Evolutionary conservation across 2,888 invertebrate genomes (phyloP), one percentile per base, ranked within the genome.

Genomic region (Cantharis rufa): DNA sequence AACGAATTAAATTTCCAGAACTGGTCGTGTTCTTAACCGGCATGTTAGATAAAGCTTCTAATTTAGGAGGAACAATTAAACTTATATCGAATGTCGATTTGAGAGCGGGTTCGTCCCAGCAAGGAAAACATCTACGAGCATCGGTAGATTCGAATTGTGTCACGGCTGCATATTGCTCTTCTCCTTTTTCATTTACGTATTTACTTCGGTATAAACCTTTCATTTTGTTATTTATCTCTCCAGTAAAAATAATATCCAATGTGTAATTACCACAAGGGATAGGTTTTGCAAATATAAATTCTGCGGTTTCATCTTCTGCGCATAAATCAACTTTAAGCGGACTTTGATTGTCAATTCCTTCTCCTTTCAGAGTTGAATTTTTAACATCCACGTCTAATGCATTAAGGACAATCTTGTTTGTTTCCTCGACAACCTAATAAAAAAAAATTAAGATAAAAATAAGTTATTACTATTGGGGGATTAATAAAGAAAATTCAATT

Each of bases 101-200:
- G 80, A 96, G 92, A 10, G 96, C 95, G 10, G 98, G 98, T 88
- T 99, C 98, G 88, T 99, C 98, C 96, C 97, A 98, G 88, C 98
- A 98, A 3, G 98, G 98, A 86, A 99, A 98, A 84, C 97, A 96
- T 80, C 95, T 91, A 74, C 98, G 91, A 4, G 98, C 98, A 89
- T 95, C 95, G 1, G 95, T 95, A 0, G 96, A 91, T 87, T 96
- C 95, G 87, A 98, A 98, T 88, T 98, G 97, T 72, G 97, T 98
- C 78, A 96, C 96, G 16, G 95, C 97, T 28, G 94, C 94, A 86
- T 93, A 94, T 75, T 94, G 91, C 85, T 94, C 94, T 80, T 94
- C 94, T 13, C 96, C 96, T 71, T 90, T 88, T 15, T 92, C 89
- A 71, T 92, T 92, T 81, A 91, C 87, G 87, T 96, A 96, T 89